A percentile compares a stretch with the other conserved stretches of the same genome.
phyloP scores from a whole-genome alignment of 2,888 invertebrate genomes.

The Caprella mutica region DNA sequence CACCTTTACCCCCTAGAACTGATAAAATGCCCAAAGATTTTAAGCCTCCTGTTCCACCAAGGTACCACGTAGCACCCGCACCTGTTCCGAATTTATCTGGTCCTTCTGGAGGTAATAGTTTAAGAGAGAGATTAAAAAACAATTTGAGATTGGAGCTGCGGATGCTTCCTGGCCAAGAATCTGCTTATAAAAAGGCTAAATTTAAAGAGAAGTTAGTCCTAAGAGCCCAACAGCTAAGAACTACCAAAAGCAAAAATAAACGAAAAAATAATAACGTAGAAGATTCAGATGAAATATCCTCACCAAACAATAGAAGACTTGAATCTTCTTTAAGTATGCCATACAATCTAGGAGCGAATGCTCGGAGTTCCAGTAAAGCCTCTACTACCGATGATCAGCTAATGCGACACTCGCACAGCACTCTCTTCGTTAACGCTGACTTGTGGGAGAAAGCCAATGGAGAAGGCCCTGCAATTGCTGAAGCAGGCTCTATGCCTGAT shows the following conservation, averaged over 20 bases:
- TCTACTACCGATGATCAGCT: constrained; percentile 26
- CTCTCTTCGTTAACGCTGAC: constrained; percentile 39
- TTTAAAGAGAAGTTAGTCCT: constrained; percentile 30
- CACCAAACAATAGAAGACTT: constrained; percentile 28
- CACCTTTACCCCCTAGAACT: constrained; percentile 32
- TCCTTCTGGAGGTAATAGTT: constrained; percentile 26
- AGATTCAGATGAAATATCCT: constrained; percentile 27
- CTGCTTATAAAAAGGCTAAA: constrained; percentile 31
- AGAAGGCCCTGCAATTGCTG: constrained; percentile 25
- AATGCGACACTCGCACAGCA: constrained; percentile 39
- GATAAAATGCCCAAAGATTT: constrained; percentile 34
- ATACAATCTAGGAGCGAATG: constrained; percentile 30
- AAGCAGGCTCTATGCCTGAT: constrained; percentile 33
- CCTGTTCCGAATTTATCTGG: no score
- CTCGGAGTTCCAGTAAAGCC: constrained; percentile 24
- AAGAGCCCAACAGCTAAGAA: constrained; percentile 28
- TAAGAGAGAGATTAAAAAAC: constrained; percentile 32
- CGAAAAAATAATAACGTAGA: constrained; percentile 22
- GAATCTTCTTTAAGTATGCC: constrained; percentile 34
- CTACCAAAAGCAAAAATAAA: constrained; percentile 1
- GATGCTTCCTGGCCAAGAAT: constrained; percentile 27
- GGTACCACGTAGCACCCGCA: constrained; percentile 29
- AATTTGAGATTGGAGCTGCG: constrained; percentile 27
- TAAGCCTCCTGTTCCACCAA: constrained; percentile 33
- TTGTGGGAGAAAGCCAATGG: constrained; percentile 31